A percentile compares a stretch with the other conserved stretches of the same genome.
These are phyloP conservation scores for Drosophila quadrilineata DNA, from an alignment of 1,140 invertebrate species.

Conservation along the genomic window DNA sequence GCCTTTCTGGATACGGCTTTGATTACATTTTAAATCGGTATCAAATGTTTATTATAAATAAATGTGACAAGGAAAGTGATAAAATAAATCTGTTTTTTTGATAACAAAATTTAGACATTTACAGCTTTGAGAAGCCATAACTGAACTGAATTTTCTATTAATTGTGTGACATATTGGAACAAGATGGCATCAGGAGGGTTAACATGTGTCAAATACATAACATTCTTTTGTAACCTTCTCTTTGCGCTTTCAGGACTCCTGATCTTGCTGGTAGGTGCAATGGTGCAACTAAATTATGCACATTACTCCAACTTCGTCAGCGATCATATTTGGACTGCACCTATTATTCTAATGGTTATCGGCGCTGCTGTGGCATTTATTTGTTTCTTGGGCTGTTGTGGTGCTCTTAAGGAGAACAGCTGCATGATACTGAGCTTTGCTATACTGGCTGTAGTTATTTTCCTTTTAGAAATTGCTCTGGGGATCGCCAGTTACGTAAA, in stretches of 20 bases:
- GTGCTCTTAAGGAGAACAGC: slow-evolving; percentile 91
- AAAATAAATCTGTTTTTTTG: no score
- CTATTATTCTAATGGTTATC: slow-evolving; percentile 91
- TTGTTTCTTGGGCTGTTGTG: slow-evolving; percentile 94
- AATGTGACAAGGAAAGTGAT: no score
- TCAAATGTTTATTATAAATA: no score
- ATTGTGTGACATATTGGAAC: no score
- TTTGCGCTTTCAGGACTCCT: slow-evolving; percentile 91
- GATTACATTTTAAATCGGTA: no score
- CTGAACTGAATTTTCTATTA: no score
- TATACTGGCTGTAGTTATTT: slow-evolving; percentile 90
- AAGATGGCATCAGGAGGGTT: slow-evolving; percentile 86
- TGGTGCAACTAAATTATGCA: slow-evolving; percentile 85
- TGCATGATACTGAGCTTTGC: slow-evolving; percentile 96
- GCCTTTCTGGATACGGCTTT: no score
- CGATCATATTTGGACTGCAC: slow-evolving; percentile 86
- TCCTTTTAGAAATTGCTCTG: slow-evolving; percentile 91
- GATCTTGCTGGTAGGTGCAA: slow-evolving; percentile 87
- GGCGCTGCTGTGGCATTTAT: slow-evolving; percentile 92
- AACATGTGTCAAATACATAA: slow-evolving; percentile 90
- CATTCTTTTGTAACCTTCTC: slow-evolving; percentile 91
- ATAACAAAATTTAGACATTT: no score
- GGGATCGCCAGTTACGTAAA: slow-evolving; percentile 93
- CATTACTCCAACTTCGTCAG: slow-evolving; percentile 87
- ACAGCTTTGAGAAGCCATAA: no score